Conservation (phyloP, 2,797 vertebrate species). For the Molossus alvarezi region DNA sequence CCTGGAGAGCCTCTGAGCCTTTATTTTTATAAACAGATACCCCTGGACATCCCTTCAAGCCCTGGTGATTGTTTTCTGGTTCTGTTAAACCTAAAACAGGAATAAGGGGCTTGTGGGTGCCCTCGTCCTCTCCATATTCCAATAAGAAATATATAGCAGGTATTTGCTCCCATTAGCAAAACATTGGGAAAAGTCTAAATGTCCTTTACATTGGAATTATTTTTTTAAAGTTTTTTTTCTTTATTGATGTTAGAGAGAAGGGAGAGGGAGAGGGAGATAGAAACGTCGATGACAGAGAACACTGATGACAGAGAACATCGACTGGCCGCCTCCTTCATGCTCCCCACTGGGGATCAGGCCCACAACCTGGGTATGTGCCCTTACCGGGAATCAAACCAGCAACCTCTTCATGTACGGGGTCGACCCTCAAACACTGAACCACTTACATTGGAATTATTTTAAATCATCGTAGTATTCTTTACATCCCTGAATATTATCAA, state of each 20-base stretch:
- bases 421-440: too few relatives aligned
- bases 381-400: too few relatives aligned
- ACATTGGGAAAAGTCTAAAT: neutral
- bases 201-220: neutral
- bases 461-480: neutral
- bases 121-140: neutral
- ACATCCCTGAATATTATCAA: conserved; percentile 20
- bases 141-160: neutral
- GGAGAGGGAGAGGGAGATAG: too few relatives aligned
- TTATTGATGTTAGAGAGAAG: too few relatives aligned
- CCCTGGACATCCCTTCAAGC: neutral
- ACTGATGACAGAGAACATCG: too few relatives aligned
- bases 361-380: too few relatives aligned
- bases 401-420: too few relatives aligned
- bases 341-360: too few relatives aligned
- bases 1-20: neutral
- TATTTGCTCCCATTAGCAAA: conserved; percentile 13
- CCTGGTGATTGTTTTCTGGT: neutral
- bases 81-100: neutral
- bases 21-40: neutral
- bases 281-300: too few relatives aligned
- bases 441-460: neutral
- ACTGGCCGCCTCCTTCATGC: too few relatives aligned
- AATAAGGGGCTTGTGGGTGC: neutral
- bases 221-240: neutral